phyloP scores from a whole-genome alignment of 64 coral and sea anemone genomes.

The Porites australiensis region DNA sequence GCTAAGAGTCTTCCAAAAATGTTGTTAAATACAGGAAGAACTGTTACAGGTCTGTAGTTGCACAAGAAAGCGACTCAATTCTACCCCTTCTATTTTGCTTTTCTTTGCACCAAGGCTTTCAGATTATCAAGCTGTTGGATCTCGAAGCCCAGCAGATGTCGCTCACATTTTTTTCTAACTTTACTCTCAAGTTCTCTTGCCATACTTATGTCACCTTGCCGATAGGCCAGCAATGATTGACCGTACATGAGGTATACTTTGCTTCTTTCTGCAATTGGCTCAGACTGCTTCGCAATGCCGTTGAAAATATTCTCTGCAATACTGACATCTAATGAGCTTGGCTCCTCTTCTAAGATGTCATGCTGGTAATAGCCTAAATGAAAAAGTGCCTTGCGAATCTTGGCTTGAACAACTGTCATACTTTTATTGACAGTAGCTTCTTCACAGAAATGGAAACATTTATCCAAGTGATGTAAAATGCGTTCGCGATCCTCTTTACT shows the following conservation, averaged over 20 bases:
- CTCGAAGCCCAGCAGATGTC: background rate
- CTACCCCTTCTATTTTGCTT: too few relatives aligned
- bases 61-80: too few relatives aligned
- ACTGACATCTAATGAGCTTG: background rate
- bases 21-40: too few relatives aligned
- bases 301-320: constrained; percentile 34
- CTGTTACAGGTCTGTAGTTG: too few relatives aligned
- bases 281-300: background rate
- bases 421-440: constrained; percentile 62
- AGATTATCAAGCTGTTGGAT: constrained; percentile 49
- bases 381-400: constrained; percentile 41
- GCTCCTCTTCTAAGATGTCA: constrained; percentile 38
- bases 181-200: constrained; percentile 27
- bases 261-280: constrained; percentile 11
- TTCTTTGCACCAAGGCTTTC: background rate
- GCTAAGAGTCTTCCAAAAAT: too few relatives aligned
- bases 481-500: background rate
- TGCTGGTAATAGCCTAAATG: constrained; percentile 57
- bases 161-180: constrained; percentile 7
- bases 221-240: constrained; percentile 23
- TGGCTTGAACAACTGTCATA: constrained; percentile 26
- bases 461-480: constrained; percentile 32
- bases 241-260: constrained; percentile 30
- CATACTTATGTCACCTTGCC: background rate
- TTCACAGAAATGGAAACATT: constrained; percentile 37